Base-by-base conservation (phyloP, 2,113 vertebrate genomes). In the Stigmatopora argus region DNA sequence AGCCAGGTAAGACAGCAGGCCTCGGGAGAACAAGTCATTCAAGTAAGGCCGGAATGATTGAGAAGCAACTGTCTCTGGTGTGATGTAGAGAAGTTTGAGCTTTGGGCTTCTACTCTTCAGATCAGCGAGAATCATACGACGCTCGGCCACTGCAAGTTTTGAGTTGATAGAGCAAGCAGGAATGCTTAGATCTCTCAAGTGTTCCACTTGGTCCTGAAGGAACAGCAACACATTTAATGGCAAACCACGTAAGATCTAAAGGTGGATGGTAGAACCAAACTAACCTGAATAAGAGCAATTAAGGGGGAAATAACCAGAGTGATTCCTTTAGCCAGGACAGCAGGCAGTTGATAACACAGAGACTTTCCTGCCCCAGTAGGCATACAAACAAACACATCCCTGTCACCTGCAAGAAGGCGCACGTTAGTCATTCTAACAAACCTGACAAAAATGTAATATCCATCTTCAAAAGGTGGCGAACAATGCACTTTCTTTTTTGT, bases 331-430 rank as follows among this genome's bases (percentile, higher is more conserved):
- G 94, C 88, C 88, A 98, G 71, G 13, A 99, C 71, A 52, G 96
- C 97, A 66, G 97, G 97, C 38, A 99, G 93, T 88, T 98, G 96
- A 85, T 96, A 99, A 75, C 96, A 99, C 41, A 99, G 85, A 49
- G 97, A 99, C 74, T 99, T 99, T 64, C 97, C 97, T 65, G 97
- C 95, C 64, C 97, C 97, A 21, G 97, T 99, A 61, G 97, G 97
- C 96, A 99, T 98, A 82, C 95, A 98, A 19, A 99, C 93, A 84
- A 99, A 99, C 68, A 96, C 94, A 86, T 99, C 97, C 77, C 86
- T 90, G 82, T 94, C 90, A 4, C 97, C 97, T 99, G 68, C 38
- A 68, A 17, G 10, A 61, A 45, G 19, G 21, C 19, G 4, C 59
- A 45, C 41, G 19, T 21, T 45, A 45, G 45, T 7, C 11, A 4